phyloP scores from a whole-genome alignment of 2,888 invertebrate species.

The Dynastes tityus region DNA sequence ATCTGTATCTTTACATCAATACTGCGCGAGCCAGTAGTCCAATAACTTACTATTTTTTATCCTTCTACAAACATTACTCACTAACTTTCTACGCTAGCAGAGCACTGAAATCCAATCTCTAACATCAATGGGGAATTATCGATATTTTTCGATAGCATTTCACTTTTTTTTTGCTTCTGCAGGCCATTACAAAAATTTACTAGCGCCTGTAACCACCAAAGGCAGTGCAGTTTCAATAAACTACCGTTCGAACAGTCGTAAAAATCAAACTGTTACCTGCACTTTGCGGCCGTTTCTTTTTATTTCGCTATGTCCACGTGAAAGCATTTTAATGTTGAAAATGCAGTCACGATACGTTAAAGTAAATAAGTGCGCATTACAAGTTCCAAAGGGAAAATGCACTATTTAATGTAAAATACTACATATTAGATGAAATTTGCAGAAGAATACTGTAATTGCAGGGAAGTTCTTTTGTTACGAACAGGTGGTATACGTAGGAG shows the following conservation, averaged over 20 bases:
- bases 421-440: too few species aligned
- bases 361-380: not conserved
- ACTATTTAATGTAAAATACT: not conserved
- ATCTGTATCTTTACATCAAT: too few species aligned
- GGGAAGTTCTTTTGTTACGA: not conserved
- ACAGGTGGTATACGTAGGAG: not conserved
- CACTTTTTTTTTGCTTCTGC: not conserved
- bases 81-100: too few species aligned
- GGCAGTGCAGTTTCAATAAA: conserved; percentile 12
- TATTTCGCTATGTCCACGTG: not conserved
- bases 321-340: not conserved
- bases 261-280: conserved; percentile 20
- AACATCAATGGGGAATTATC: not conserved
- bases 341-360: not conserved
- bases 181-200: conserved; percentile 18
- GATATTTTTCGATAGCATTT: conserved; percentile 18
- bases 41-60: too few species aligned
- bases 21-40: too few species aligned
- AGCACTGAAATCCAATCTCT: not conserved
- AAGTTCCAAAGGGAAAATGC: not conserved
- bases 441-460: not conserved
- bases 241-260: conserved; percentile 22
- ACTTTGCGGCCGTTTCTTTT: too few species aligned
- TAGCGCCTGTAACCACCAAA: conserved; percentile 14
- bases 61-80: too few species aligned